Evolutionary conservation across 1,140 invertebrate species (phyloP), one percentile per base, ranked within the genome.

Genomic region (Helicoverpa zea): DNA sequence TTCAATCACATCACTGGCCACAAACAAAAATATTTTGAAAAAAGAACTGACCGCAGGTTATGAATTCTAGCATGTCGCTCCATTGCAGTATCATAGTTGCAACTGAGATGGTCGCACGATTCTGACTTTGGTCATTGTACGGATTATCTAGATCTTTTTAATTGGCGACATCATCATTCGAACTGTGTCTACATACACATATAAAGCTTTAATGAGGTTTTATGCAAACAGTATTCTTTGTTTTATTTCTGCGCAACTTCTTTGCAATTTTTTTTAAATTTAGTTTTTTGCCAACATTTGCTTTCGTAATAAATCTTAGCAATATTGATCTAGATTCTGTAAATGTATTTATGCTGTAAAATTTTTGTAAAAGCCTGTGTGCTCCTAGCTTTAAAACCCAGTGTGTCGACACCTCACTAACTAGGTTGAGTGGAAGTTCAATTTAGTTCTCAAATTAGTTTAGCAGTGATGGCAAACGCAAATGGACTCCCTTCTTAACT

Each of bases 71-170:
- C 91, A 93, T 92, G 91, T 94, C 93, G 89, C 89, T 90, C 90
- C 92, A 92, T 90, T 93, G 89, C 90, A 93, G 90, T 90, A 90
- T 90, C 91, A 92, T 93, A 86, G 82, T 91, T 89, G 88, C 88
- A 88, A 94, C 92, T 94, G 92, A 92, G 81, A 78, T 81, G 86
- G 81, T 91, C 90, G 83, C 90, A 90, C 88, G 86, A 83, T 90
- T 87, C 68, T 87, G 84, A 75, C 81, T 84, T 88, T 80, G 79
- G 64, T 68, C 82, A 87, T 90, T 89, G 88, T 91, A 86, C 87
- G 86, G 79, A 85, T 83, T 86, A 91, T 91, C 89, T 83, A 81
- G 66, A 84, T 88, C 58, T 86, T 80, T 59, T 83, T 70, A 79
- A 79, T 79, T 79, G 52, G 52, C 51, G 76, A 68, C 76, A 59